Evolutionary conservation across 2,888 invertebrate genomes (phyloP).

Genomic region (Caenorhabditis doughertyi): DNA sequence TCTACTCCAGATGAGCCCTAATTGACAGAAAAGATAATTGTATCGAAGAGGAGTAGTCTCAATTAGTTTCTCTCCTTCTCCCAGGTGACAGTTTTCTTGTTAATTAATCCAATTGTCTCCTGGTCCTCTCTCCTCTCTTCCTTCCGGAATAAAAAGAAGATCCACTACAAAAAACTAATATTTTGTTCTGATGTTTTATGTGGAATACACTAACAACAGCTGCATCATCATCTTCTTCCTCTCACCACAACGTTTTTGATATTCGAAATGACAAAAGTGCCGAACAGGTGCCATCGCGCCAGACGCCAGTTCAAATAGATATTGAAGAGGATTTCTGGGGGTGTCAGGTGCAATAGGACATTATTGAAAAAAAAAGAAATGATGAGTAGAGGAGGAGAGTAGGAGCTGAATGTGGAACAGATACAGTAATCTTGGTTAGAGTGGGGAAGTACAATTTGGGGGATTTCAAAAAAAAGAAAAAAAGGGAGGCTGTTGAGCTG

Average conservation of each 20-base stretch:
- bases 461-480: too few species aligned
- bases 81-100: slow-evolving; percentile 50
- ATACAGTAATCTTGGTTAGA: too few species aligned
- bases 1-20: slow-evolving; percentile 15
- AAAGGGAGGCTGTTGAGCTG: too few species aligned
- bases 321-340: slow-evolving; percentile 2
- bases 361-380: background rate
- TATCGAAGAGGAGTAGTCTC: slow-evolving; percentile 42
- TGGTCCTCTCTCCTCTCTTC: background rate
- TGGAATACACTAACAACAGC: slow-evolving; percentile 19
- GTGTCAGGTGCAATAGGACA: slow-evolving; percentile 41
- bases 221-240: slow-evolving; percentile 41
- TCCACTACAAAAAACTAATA: slow-evolving; percentile 17
- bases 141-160: slow-evolving; percentile 4
- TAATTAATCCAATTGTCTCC: slow-evolving; percentile 57
- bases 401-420: too few species aligned
- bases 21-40: slow-evolving; percentile 11
- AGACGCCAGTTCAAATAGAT: slow-evolving; percentile 51
- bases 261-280: slow-evolving; percentile 62
- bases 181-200: slow-evolving; percentile 12
- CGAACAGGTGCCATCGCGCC: slow-evolving; percentile 55
- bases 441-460: too few species aligned
- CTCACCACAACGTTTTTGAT: slow-evolving; percentile 24
- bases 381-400: too few species aligned
- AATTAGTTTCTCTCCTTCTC: slow-evolving; percentile 41